Evolutionary conservation across 2,113 vertebrate genomes (phyloP).

Genomic region (Uria aalge): DNA sequence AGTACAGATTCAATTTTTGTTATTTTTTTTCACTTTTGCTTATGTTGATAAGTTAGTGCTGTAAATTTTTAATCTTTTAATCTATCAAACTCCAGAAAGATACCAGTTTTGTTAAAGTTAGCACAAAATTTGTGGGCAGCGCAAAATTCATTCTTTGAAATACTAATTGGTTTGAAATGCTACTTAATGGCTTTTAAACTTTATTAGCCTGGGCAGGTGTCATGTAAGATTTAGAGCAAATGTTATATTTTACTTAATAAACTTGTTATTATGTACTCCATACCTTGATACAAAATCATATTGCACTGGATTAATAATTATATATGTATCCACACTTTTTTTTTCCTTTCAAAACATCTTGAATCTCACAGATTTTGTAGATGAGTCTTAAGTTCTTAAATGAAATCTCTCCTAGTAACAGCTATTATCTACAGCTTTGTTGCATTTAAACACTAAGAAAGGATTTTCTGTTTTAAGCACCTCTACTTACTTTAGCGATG

Average conservation of each 20-base stretch:
- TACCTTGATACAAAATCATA: not conserved
- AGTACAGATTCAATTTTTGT: not conserved
- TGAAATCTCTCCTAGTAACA: not conserved
- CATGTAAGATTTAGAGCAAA: not conserved
- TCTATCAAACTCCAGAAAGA: not conserved
- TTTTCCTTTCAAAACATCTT: not conserved
- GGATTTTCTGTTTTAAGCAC: constrained; percentile 16
- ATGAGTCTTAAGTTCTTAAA: not conserved
- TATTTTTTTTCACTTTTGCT: not conserved
- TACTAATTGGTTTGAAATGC: not conserved
- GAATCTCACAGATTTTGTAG: not conserved
- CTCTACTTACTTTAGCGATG: not conserved
- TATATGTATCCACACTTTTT: not conserved
- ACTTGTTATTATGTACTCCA: rapidly evolving
- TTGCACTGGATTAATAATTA: not conserved
- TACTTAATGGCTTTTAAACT: not conserved
- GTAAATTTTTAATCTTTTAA: not conserved
- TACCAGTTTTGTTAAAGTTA: not conserved
- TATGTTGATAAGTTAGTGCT: not conserved
- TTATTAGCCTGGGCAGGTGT: not conserved
- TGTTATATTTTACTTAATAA: not conserved
- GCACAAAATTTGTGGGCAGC: not conserved
- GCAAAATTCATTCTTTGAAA: not conserved
- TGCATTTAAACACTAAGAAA: not conserved
- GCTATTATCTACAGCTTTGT: constrained; percentile 1